Conservation (phyloP, 2,888 invertebrate species). For the Drosophila anomelani region DNA sequence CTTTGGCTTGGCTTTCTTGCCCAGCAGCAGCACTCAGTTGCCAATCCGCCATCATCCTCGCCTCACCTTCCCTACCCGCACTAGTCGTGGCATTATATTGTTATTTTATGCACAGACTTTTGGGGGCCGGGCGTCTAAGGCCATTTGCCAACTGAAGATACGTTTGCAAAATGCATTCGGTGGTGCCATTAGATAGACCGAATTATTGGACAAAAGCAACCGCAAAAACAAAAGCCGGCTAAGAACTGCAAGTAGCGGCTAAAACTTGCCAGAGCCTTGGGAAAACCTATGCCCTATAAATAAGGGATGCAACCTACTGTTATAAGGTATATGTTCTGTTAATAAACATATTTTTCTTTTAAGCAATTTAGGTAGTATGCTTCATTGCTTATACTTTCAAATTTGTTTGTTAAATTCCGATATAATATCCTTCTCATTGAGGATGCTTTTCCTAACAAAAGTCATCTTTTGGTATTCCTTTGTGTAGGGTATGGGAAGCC, state of each 20-base stretch:
- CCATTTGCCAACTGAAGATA: slow-evolving; percentile 74
- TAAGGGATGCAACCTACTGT: neutral
- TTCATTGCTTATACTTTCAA: neutral
- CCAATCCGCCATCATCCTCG: slow-evolving; percentile 3
- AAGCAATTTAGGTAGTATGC: neutral
- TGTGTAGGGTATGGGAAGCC: slow-evolving; percentile 26
- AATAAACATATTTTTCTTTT: neutral
- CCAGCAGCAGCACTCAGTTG: slow-evolving; percentile 25
- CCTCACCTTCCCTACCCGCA: slow-evolving; percentile 17
- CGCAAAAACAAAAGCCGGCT: slow-evolving; percentile 67
- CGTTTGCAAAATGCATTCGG: slow-evolving; percentile 77
- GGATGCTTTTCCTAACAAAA: neutral
- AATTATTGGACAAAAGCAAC: slow-evolving; percentile 74
- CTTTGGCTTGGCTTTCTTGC: slow-evolving; percentile 34
- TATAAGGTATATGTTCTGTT: neutral
- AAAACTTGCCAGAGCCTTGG: neutral
- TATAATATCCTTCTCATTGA: neutral
- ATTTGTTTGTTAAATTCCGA: no score
- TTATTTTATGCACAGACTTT: slow-evolving; percentile 78
- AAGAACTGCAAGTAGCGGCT: slow-evolving; percentile 25
- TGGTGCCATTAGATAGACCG: slow-evolving; percentile 75
- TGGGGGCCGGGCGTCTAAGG: slow-evolving; percentile 66
- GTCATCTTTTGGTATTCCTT: neutral
- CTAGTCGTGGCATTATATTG: slow-evolving; percentile 73
- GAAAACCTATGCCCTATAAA: slow-evolving; percentile 35